Evolutionary conservation across 1,140 invertebrate species (phyloP).

Genomic region (Drosophila orosa): DNA sequence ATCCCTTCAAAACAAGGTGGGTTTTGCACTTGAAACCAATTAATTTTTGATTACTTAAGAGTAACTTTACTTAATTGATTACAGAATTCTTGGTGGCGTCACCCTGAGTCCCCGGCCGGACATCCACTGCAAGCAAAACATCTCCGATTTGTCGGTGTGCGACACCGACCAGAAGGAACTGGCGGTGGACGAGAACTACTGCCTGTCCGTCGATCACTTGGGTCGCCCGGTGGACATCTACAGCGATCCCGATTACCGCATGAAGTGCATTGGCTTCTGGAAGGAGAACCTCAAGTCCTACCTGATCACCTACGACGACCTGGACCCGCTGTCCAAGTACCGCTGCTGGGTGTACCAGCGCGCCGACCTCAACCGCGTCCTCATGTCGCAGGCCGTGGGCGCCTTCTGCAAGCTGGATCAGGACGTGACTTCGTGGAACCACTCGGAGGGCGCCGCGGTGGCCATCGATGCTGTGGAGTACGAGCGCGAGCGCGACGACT

Average conservation of each 20-base stretch:
- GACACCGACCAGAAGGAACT: slow-evolving; percentile 97
- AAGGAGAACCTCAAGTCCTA: slow-evolving; percentile 99
- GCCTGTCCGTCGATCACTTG: slow-evolving; percentile 97
- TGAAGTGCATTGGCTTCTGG: slow-evolving; percentile 99
- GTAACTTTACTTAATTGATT: neutral
- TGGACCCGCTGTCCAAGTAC: slow-evolving; percentile 98
- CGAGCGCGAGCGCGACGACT: slow-evolving; percentile 96
- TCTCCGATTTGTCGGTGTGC: slow-evolving; percentile 97
- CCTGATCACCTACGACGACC: slow-evolving; percentile 97
- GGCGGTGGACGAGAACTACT: slow-evolving; percentile 97
- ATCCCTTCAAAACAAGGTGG: slow-evolving; percentile 92
- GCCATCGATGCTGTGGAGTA: slow-evolving; percentile 95
- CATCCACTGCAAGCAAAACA: slow-evolving; percentile 96
- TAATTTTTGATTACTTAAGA: neutral
- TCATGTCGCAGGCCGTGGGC: slow-evolving; percentile 95
- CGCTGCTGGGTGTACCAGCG: slow-evolving; percentile 99
- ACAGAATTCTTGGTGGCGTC: slow-evolving; percentile 95
- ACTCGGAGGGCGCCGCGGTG: slow-evolving; percentile 95
- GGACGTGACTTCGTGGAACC: slow-evolving; percentile 94
- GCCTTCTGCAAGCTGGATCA: slow-evolving; percentile 96
- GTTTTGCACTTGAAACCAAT: neutral
- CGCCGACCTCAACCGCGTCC: slow-evolving; percentile 93
- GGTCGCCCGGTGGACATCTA: slow-evolving; percentile 97
- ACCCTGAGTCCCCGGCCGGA: slow-evolving; percentile 96
- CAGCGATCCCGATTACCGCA: slow-evolving; percentile 96